Percentiles rank a stretch among this genome's conserved stretches.
Evolutionary conservation across 2,797 vertebrate species (phyloP).

Genomic region (Bryconaethiops microstoma): DNA sequence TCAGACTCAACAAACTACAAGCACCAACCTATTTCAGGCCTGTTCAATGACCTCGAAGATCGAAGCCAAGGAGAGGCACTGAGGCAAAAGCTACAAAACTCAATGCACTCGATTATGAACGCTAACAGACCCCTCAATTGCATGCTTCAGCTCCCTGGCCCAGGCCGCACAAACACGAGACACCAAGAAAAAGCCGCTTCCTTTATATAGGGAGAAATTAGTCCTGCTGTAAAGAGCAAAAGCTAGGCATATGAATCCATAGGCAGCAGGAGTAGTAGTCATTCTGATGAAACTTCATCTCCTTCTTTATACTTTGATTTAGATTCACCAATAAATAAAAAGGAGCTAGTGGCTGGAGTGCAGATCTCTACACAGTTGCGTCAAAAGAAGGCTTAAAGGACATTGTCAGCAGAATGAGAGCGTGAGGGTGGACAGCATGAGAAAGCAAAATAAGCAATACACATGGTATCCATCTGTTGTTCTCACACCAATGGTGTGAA

Average conservation of each 20-base stretch:
- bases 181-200: constrained; percentile 45
- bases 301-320: constrained; percentile 57
- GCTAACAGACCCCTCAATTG: constrained; percentile 24
- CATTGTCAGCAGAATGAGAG: constrained; percentile 11
- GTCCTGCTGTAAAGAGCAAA: constrained; percentile 35
- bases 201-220: constrained; percentile 16
- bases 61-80: constrained; percentile 19
- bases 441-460: neutral
- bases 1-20: constrained; percentile 51
- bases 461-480: neutral
- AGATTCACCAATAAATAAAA: constrained; percentile 21
- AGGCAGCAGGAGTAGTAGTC: constrained; percentile 17
- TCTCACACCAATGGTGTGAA: constrained; percentile 1
- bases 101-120: constrained; percentile 35
- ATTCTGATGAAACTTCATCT: constrained; percentile 44
- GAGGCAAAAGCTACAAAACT: constrained; percentile 43
- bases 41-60: constrained; percentile 48
- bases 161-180: neutral
- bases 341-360: constrained; percentile 10
- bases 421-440: neutral
- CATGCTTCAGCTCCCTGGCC: neutral
- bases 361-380: neutral
- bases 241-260: constrained; percentile 55
- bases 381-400: constrained; percentile 15
- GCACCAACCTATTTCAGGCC: constrained; percentile 43